phyloP scores from a whole-genome alignment of 2,113 vertebrate genomes.

The Mungos mungo region DNA sequence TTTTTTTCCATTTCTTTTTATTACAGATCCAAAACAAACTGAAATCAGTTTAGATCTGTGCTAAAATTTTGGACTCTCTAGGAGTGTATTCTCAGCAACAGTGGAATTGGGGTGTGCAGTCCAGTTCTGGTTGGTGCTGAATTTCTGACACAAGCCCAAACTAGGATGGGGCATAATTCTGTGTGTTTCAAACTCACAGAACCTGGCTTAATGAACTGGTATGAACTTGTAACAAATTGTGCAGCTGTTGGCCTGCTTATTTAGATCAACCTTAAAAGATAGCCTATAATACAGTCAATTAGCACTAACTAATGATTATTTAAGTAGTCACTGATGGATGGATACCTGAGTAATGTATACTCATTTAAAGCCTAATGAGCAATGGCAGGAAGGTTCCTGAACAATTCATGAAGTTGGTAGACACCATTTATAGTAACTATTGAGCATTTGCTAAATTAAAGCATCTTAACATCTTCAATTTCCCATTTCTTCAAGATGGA shows the following conservation, averaged over 20 bases:
- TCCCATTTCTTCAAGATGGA: not conserved
- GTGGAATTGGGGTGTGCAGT: not conserved
- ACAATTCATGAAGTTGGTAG: not conserved
- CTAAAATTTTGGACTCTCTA: not conserved
- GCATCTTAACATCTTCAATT: not conserved
- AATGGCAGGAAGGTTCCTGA: not conserved
- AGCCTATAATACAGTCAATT: not conserved
- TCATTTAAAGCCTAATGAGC: constrained; percentile 28
- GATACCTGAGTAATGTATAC: not conserved
- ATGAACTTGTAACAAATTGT: not conserved
- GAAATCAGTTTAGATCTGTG: not conserved
- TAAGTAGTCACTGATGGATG: constrained; percentile 51
- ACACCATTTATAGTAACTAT: not conserved
- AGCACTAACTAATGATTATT: constrained; percentile 28
- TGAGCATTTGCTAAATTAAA: not conserved
- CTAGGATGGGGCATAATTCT: not conserved
- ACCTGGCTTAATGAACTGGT: not conserved
- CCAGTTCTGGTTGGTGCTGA: not conserved
- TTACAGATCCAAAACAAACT: not conserved
- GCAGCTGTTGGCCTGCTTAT: not conserved
- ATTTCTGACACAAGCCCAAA: not conserved
- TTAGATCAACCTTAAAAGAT: not conserved
- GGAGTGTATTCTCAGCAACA: not conserved
- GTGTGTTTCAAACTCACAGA: not conserved
- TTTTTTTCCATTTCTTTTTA: not conserved